These are phyloP conservation scores for Henricia sp. DNA, from an alignment of 53 echinoderm and acorn worm species.

Conservation along the genomic window DNA sequence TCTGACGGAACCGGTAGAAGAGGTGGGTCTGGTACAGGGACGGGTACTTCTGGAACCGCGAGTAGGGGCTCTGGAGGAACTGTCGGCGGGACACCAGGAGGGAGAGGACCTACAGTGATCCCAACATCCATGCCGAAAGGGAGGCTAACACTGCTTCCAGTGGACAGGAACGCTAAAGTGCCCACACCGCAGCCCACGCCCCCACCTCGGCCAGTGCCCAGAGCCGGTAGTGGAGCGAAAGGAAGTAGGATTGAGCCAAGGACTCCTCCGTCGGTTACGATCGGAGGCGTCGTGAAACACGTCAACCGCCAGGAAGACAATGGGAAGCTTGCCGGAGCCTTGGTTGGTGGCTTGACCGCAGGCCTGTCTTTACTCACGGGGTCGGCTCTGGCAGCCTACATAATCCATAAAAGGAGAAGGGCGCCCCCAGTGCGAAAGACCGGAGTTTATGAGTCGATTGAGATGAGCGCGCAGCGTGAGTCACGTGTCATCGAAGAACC, in stretches of 20 bases:
- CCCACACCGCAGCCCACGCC: constrained; percentile 10
- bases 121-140: constrained; percentile 27
- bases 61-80: not conserved
- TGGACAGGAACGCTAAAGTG: constrained; percentile 19
- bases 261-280: constrained; percentile 11
- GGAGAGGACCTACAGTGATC: not conserved
- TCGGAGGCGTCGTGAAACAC: constrained; percentile 39
- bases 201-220: not conserved
- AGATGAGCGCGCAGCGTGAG: constrained; percentile 38
- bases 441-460: constrained; percentile 41
- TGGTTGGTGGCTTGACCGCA: constrained; percentile 14
- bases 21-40: not conserved
- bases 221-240: not conserved
- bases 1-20: not conserved
- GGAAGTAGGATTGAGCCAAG: not conserved
- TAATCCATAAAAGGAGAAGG: not conserved
- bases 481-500: constrained; percentile 11
- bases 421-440: constrained; percentile 25
- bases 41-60: not conserved
- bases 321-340: constrained; percentile 4
- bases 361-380: constrained; percentile 14
- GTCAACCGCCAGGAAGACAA: constrained; percentile 25
- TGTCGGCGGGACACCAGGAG: not conserved
- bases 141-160: constrained; percentile 23
- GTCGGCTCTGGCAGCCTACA: not conserved